Evolutionary conservation across 2,888 invertebrate species (phyloP).

Genomic region (Tenthredo mesomela): DNA sequence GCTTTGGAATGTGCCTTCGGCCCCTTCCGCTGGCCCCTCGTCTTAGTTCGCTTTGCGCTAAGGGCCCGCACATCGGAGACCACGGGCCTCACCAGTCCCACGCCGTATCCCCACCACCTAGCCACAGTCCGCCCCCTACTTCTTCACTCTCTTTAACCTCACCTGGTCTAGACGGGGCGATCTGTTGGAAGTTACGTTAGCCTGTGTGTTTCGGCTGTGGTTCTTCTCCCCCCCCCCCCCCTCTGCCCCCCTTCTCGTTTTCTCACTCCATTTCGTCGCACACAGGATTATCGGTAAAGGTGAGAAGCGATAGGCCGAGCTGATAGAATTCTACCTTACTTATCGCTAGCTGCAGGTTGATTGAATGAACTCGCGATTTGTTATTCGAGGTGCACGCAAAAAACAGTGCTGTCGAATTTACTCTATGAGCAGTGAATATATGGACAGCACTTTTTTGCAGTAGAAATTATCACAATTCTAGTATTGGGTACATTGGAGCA

Average conservation of each 20-base stretch:
- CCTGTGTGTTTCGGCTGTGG: not conserved
- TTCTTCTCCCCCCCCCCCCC: too few species aligned
- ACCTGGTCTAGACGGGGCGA: slow-evolving; percentile 15
- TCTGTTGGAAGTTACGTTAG: not conserved
- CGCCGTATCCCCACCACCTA: slow-evolving; percentile 59
- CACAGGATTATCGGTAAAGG: not conserved
- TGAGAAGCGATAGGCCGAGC: not conserved
- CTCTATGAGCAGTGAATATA: too few species aligned
- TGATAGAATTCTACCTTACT: not conserved
- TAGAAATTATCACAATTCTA: too few species aligned
- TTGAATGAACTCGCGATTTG: not conserved
- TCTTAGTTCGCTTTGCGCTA: slow-evolving; percentile 49
- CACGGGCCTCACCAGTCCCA: slow-evolving; percentile 53
- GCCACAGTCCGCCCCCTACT: slow-evolving; percentile 42
- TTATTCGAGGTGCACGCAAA: too few species aligned
- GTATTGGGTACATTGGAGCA: too few species aligned
- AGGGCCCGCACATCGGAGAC: slow-evolving; percentile 53
- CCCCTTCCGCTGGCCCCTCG: slow-evolving; percentile 65
- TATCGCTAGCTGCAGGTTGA: not conserved
- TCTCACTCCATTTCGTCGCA: not conserved
- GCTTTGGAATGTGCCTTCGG: slow-evolving; percentile 74
- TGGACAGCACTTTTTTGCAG: too few species aligned
- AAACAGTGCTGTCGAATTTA: too few species aligned
- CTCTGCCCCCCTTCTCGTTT: not conserved
- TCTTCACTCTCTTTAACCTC: not conserved